Conservation (phyloP, 2,888 invertebrate species). For the Sesamia inferens region DNA sequence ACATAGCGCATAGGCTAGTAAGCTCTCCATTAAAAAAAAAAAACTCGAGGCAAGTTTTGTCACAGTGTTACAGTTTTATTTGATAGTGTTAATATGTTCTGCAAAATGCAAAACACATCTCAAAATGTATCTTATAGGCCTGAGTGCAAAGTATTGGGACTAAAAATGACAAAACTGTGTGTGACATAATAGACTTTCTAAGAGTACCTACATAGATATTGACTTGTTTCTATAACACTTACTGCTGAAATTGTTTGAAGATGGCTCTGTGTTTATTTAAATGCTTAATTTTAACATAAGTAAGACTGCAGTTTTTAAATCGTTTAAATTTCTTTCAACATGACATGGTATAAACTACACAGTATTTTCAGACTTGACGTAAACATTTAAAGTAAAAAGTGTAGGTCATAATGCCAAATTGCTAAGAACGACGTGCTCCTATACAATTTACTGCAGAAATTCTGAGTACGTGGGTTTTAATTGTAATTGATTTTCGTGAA, state of each 20-base stretch:
- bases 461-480: neutral
- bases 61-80: no score
- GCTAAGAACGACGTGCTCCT: no score
- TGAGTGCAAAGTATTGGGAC: neutral
- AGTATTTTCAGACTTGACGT: neutral
- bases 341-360: neutral
- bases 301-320: no score
- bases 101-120: neutral
- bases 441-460: neutral
- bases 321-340: neutral
- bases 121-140: neutral
- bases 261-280: neutral
- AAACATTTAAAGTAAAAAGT: neutral
- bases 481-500: no score
- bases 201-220: neutral
- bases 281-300: neutral
- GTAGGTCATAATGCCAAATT: no score
- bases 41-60: no score
- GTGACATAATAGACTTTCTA: neutral
- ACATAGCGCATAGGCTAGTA: no score
- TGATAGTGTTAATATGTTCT: neutral
- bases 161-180: constrained; percentile 4
- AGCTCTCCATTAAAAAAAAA: neutral
- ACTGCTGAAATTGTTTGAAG: neutral
- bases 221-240: neutral